Conservation (phyloP, 2,797 vertebrate species). For the Galagoides demidoff region DNA sequence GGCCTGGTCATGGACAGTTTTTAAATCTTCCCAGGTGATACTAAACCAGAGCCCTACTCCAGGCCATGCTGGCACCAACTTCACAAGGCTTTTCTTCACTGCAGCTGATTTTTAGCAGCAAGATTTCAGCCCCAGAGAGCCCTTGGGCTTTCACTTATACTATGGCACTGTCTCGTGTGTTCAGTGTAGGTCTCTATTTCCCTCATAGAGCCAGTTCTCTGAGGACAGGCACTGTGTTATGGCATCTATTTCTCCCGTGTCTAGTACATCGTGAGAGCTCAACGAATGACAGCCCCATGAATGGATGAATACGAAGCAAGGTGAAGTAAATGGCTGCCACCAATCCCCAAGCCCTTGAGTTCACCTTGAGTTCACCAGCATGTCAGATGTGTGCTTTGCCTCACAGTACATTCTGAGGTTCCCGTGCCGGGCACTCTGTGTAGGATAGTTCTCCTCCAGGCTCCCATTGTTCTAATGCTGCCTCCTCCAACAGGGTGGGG, state of each 20-base stretch:
- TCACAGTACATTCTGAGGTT: neutral
- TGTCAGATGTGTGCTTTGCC: neutral
- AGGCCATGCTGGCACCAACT: neutral
- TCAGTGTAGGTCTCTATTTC: neutral
- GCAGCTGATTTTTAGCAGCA: neutral
- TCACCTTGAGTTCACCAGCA: neutral
- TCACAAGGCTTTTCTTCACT: neutral
- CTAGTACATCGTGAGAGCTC: neutral
- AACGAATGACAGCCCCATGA: neutral
- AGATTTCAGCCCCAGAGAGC: neutral
- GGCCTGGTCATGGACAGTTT: neutral
- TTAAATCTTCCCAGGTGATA: conserved; percentile 18
- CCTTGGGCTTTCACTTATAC: neutral
- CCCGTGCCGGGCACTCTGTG: neutral
- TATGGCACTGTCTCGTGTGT: neutral
- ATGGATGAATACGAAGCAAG: neutral
- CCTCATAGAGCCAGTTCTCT: neutral
- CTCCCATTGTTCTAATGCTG: neutral
- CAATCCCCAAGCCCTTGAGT: neutral
- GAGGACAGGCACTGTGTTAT: neutral
- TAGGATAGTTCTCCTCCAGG: neutral
- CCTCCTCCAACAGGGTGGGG: neutral
- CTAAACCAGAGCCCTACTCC: neutral
- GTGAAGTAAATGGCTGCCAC: neutral
- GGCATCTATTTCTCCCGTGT: neutral